These are phyloP conservation scores for Scaptomyza flava DNA, from an alignment of 2,888 invertebrate genomes.

Conservation along the genomic window DNA sequence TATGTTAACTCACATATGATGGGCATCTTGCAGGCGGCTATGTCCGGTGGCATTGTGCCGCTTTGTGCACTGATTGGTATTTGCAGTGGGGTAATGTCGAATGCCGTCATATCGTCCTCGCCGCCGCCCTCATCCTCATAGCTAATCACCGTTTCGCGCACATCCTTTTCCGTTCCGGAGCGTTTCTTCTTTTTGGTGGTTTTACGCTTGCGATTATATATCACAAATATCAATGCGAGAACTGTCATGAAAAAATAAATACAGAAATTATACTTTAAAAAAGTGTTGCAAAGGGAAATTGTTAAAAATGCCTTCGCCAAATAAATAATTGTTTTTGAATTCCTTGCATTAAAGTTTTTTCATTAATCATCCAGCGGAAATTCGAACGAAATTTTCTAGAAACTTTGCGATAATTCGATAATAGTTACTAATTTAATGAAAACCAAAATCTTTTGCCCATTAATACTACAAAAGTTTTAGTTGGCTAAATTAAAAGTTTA, in stretches of 20 bases:
- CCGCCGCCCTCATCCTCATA: conserved; percentile 99
- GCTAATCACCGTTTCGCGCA: conserved; percentile 99
- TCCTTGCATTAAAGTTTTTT: not conserved
- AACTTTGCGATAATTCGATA: conserved; percentile 2
- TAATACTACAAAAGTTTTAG: conserved; percentile 28
- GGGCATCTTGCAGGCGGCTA: conserved; percentile 90
- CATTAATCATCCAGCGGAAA: not conserved
- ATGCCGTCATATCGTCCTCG: conserved; percentile 99
- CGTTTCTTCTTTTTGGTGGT: conserved; percentile 91
- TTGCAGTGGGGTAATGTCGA: conserved; percentile 98
- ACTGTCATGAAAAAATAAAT: conserved; percentile 86
- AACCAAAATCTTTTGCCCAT: conserved; percentile 24
- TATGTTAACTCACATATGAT: conserved; percentile 84
- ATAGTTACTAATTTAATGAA: not conserved
- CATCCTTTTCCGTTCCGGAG: conserved; percentile 98
- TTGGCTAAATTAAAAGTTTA: conserved; percentile 58
- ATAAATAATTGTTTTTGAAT: too few species aligned
- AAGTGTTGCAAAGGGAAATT: too few species aligned
- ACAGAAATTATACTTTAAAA: not conserved
- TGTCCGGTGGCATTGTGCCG: conserved; percentile 93
- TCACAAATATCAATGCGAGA: conserved; percentile 96
- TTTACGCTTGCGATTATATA: conserved; percentile 96
- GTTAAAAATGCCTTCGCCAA: too few species aligned
- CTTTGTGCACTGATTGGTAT: conserved; percentile 92
- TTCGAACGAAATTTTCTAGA: not conserved